Evolutionary conservation across 2,113 vertebrate genomes (phyloP), one percentile per base, ranked within the genome.

Genomic region (Uria lomvia): DNA sequence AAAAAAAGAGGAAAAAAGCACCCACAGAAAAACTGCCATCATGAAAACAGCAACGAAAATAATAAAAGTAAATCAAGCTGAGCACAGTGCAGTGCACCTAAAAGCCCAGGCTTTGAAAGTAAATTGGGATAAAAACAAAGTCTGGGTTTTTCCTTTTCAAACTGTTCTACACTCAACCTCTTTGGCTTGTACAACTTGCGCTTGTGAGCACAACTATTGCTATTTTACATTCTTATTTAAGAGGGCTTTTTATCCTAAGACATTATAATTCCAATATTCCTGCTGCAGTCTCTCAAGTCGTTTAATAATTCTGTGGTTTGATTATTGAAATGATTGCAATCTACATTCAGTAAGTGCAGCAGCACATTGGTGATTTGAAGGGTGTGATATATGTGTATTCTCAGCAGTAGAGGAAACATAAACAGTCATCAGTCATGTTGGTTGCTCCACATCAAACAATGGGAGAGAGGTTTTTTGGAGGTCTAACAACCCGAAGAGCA

Each of bases 261-360:
- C 53, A 66, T 91, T 89, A 71, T 86, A 89, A 91, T 91, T 84
- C 53, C 55, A 83, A 7, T 90, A 90, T 77, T 92, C n/a, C 32
- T 94, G 6, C 42, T 82, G 40, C 24, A 82, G 9, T 62, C 10
- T 84, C 79, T 75, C 49, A 91, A 50, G 45, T 63, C 1, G 1
- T 77, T 85, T 87, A 89, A 76, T 94, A 94, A 78, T 92, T 96
- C 68, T 81, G 40, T 87, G 30, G 23, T 86, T 92, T 94, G 81
- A 82, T 93, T 93, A 96, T 77, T 88, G 65, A 93, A 88, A 73
- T 75, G 1, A 84, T 91, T 78, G 42, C 50, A 82, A 34, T 88
- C 82, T 92, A 40, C 34, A 59, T 74, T 86, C 42, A 63, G 40
- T 52, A 68, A 67, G 18, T 60, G 40, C 40, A 71, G 72, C 27